These are phyloP conservation scores for Trilocha varians DNA, from an alignment of 2,888 invertebrate genomes.

Conservation along the genomic window DNA sequence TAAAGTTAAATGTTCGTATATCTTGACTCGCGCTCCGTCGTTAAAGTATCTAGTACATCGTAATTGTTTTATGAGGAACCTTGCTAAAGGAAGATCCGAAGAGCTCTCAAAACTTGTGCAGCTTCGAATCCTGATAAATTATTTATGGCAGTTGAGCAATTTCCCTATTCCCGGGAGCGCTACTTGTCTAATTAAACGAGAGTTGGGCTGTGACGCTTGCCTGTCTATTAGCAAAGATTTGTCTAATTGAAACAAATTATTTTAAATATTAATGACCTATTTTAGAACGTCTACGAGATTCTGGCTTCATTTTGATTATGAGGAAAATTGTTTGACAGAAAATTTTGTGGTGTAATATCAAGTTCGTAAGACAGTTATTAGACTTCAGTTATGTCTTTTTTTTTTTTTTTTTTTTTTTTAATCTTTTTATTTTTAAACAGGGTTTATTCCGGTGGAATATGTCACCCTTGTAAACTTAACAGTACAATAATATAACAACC, in stretches of 20 bases:
- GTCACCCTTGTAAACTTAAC: no score
- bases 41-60: conserved; percentile 4
- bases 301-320: no score
- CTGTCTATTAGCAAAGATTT: conserved; percentile 40
- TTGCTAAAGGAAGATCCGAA: conserved; percentile 19
- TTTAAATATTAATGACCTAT: conserved; percentile 21
- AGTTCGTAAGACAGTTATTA: no score
- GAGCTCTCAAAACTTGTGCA: conserved; percentile 54
- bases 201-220: conserved; percentile 44
- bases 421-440: no score
- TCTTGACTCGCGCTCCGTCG: no score
- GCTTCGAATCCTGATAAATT: conserved; percentile 57
- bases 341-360: no score
- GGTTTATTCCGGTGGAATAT: no score
- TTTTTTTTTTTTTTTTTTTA: no score
- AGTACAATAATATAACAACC: no score
- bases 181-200: conserved; percentile 49
- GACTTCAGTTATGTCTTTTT: no score
- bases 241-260: conserved; percentile 35
- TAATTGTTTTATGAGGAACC: conserved; percentile 8
- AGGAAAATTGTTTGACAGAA: no score
- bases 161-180: conserved; percentile 34
- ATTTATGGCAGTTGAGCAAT: conserved; percentile 60
- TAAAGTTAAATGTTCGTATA: no score
- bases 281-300: neutral